These are phyloP conservation scores for Deroptyus accipitrinus DNA, from an alignment of 2,113 vertebrate genomes.

Conservation along the genomic window DNA sequence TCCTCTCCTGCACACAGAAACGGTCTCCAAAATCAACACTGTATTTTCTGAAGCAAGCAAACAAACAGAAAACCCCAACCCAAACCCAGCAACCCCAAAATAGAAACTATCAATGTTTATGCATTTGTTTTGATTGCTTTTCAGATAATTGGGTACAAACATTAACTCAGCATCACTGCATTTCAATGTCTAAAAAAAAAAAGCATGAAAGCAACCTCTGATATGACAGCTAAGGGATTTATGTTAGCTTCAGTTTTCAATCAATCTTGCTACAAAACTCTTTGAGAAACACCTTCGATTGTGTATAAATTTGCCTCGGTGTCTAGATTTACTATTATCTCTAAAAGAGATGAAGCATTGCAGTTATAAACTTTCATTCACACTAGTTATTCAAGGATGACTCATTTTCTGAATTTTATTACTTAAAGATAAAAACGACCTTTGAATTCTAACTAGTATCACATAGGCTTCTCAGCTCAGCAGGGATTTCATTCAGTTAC, in stretches of 20 bases:
- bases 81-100: not conserved
- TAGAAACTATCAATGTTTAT: not conserved
- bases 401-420: slow-evolving; percentile 14
- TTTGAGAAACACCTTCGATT: slow-evolving; percentile 4
- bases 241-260: not conserved
- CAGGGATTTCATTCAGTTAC: not conserved
- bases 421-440: slow-evolving; percentile 10
- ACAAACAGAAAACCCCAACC: not conserved
- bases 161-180: not conserved
- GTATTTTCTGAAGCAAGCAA: slow-evolving; percentile 18
- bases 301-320: not conserved
- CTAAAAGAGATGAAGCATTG: not conserved
- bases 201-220: not conserved
- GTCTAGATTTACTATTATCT: not conserved
- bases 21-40: not conserved
- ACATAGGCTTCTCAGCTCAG: not conserved
- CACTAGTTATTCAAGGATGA: not conserved
- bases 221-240: not conserved
- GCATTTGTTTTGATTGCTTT: slow-evolving; percentile 15
- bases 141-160: slow-evolving; percentile 1
- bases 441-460: not conserved
- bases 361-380: slow-evolving; percentile 24
- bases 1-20: not conserved
- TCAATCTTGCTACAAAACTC: not conserved
- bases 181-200: slow-evolving; percentile 25